These are phyloP conservation scores for Daptonema setosum DNA, from an alignment of 2,888 invertebrate species.

Conservation along the genomic window DNA sequence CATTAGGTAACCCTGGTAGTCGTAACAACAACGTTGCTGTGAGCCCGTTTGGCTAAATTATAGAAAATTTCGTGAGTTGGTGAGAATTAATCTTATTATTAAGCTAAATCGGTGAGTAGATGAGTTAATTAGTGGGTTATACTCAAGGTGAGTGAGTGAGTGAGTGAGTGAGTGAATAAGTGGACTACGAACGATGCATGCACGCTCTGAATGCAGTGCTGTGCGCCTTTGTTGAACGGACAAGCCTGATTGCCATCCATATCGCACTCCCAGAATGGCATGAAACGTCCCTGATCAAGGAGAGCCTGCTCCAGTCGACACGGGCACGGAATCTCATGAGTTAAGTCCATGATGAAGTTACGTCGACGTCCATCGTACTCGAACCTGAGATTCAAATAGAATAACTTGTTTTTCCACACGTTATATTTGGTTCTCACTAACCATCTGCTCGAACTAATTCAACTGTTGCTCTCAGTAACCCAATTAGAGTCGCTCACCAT, in stretches of 20 bases:
- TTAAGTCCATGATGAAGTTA: conserved; percentile 20
- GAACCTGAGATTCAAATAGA: conserved; percentile 5
- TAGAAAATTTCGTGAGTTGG: no score
- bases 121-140: no score
- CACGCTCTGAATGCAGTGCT: conserved; percentile 76
- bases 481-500: no score
- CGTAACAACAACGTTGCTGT: conserved; percentile 90
- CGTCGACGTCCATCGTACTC: conserved; percentile 21
- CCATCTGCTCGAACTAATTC: no score
- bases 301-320: conserved; percentile 67
- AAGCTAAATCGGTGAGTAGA: no score
- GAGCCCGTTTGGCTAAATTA: conserved; percentile 18
- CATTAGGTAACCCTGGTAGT: conserved; percentile 68
- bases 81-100: background rate
- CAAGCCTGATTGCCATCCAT: conserved; percentile 64
- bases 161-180: no score
- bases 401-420: no score
- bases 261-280: conserved; percentile 73
- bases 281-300: conserved; percentile 48
- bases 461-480: no score
- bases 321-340: conserved; percentile 43
- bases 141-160: no score
- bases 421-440: no score
- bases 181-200: conserved; percentile 53
- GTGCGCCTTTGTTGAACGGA: conserved; percentile 62